Base-by-base conservation (phyloP, 1,140 invertebrate genomes). In the Macrocentrus cingulum region DNA sequence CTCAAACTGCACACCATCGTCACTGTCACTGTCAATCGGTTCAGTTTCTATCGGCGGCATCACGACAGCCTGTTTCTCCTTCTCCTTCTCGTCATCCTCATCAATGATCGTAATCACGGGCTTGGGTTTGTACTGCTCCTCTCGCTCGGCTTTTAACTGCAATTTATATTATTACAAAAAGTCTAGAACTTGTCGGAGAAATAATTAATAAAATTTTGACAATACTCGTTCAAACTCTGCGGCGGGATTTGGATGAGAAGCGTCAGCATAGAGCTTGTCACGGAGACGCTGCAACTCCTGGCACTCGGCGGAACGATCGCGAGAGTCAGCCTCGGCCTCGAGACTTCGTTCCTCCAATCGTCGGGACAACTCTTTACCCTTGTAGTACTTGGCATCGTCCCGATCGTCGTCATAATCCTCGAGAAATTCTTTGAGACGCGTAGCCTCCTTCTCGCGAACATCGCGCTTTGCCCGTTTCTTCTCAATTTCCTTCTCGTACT, bases 351-450 rank as follows among this genome's bases (percentile, higher is more conserved):
- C 92, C 41, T 90, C 89, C 37, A 97, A 77, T n/a, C 95, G 83
- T 57, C 91, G 85, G 70, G 91, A 88, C 42, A 99, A 80, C 71
- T 95, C 92, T 76, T 94, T 88, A 25, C 94, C 92, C 88, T 94
- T 96, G 80, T 98, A 99, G 82, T 94, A 99, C 76, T 98, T 98
- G 20, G 90, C 84, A 76, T 99, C 97, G 78, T 98, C 95, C 45
- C 94, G 83, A 79, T 98, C 94, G 77, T 99, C 97, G 76, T 98
- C 95, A 74, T 99, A 99, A 77, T 99, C 97, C 80, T 99, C 96
- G 7, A 99, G 83, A 75, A 99, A 99, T 81, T 99, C 94, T 77
- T 97, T 96, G 9, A 99, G 82, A 36, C 92, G 84, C 79, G 94
- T 93, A 0, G 94, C 95, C 80, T 99, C 95, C 59, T 87, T 86